Base-by-base conservation (phyloP, 2,113 vertebrate genomes). In the Hippolais icterina region DNA sequence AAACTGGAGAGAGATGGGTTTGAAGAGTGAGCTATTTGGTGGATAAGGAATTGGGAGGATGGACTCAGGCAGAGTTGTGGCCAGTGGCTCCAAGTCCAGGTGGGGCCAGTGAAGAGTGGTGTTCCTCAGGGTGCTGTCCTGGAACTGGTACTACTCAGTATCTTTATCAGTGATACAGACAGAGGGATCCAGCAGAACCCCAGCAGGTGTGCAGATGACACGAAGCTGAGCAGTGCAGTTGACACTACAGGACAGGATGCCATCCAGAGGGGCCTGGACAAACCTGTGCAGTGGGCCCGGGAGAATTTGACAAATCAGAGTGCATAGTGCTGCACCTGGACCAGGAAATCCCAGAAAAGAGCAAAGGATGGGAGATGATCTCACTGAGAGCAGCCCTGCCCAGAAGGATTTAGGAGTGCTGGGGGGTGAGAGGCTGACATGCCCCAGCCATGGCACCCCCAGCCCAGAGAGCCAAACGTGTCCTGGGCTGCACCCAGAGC, bases 161-260 rank as follows among this genome's bases (percentile, higher is more conserved):
- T 49, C n/a, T 66, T 33, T 20, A 12, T 47, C 39, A 61, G 27
- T 25, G 25, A 35, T 3, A 10, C 14, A n/a, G 44, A 46, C 15
- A 52, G 61, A n/a, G 29, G n/a, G 24, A 25, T n/a, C 0, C 0
- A 75, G 23, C 20, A 46, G 2, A 6, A 7, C 16, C 39, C 53
- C 39, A 53, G 61, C 24, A 21, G 10, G 28, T 75, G 21, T 39
- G 46, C 39, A 82, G 44, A n/a, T 46, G 37, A 37, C 12, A 44
- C 0, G 0, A 50, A 44, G 10, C 7, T 44, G 33, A 52, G 37
- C 44, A 72, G 19, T 12, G 44, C 52, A 59, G 46, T 4, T 66
- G 61, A 29, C 28, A 25, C 7, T 8, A 5, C 1, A 53, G 28
- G 23, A 60, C 9, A 44, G 5, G 13, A 46, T 29, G 13, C 13